Evolutionary conservation across 2,113 vertebrate species (phyloP).

Genomic region (Eolophus roseicapilla): DNA sequence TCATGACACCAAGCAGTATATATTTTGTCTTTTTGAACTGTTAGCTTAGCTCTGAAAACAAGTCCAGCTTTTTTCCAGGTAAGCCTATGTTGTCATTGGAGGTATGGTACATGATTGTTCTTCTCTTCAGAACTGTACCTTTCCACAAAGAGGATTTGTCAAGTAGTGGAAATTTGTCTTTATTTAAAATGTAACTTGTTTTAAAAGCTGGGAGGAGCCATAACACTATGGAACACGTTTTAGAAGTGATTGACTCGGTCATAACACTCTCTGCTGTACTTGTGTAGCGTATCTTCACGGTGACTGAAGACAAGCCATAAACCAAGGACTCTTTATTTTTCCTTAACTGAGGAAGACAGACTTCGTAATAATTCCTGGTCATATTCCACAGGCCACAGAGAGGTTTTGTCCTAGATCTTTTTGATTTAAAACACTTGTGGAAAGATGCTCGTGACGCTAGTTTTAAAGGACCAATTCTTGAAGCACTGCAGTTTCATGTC

Average conservation of each 20-base stretch:
- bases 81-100: neutral
- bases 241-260: neutral
- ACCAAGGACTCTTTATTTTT: slow-evolving; percentile 41
- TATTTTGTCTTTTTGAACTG: slow-evolving; percentile 41
- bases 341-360: slow-evolving; percentile 33
- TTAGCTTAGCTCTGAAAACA: slow-evolving; percentile 24
- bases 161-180: slow-evolving; percentile 6
- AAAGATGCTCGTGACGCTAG: slow-evolving; percentile 48
- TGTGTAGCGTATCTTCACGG: neutral
- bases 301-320: slow-evolving; percentile 79
- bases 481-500: slow-evolving; percentile 68
- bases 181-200: slow-evolving; percentile 23
- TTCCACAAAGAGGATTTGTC: slow-evolving; percentile 25
- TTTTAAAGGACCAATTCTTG: slow-evolving; percentile 83
- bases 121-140: slow-evolving; percentile 49
- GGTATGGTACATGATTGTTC: slow-evolving; percentile 7
- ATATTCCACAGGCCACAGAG: slow-evolving; percentile 56
- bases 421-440: slow-evolving; percentile 53
- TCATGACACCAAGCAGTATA: slow-evolving; percentile 60
- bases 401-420: slow-evolving; percentile 57
- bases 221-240: neutral
- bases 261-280: slow-evolving; percentile 2
- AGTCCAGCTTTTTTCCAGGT: slow-evolving; percentile 39
- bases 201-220: slow-evolving; percentile 15
- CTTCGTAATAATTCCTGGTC: slow-evolving; percentile 45